Base-by-base conservation (phyloP, 2,888 invertebrate species). In the Sceliomorpha sp. region DNA sequence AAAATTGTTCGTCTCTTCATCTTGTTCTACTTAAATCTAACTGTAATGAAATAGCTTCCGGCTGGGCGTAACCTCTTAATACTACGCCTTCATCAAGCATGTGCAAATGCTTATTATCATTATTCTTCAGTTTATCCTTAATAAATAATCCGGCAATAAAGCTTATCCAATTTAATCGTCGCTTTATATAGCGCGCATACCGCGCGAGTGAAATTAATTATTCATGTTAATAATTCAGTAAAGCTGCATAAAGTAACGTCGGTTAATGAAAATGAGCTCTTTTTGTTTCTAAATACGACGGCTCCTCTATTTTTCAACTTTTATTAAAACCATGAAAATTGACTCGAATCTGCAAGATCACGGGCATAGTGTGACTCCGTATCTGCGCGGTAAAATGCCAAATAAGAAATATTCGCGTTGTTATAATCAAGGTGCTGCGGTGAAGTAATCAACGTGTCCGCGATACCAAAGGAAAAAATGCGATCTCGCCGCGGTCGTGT, bases 271-370 rank as follows among this genome's bases (percentile, higher is more conserved):
- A 36, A 50, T 44, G 50, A 56, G 13, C 50, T 45, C 50, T 13
- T 47, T 17, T 10, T 14, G 24, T 20, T 20, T 20, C 20, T 20
- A 20, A 20, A 5, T 20, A 13, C 2, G 8, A 7, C 3, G n/a
- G 42, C 31, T 20, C n/a, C 44, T 51, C 51, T 51, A 60, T 44
- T 60, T 36, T 50, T 60, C 34, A 14, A 20, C 36, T 42, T 48
- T 55, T 55, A 63, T 53, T 62, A 62, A 62, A 53, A 45, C 42
- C 44, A 32, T 58, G 51, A 39, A 66, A 58, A 51, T 66, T 44
- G 51, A 34, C 45, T 58, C 26, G 51, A 66, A 36, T 58, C 39
- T 66, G 64, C 64, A 58, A 27, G 45, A 66, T 66, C 64, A 66
- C 45, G 64, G 58, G 32, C 48, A 48, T 24, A 13, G 36, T 36